Base-by-base conservation (phyloP, 1,140 invertebrate genomes). In the Scylla paramamosain region DNA sequence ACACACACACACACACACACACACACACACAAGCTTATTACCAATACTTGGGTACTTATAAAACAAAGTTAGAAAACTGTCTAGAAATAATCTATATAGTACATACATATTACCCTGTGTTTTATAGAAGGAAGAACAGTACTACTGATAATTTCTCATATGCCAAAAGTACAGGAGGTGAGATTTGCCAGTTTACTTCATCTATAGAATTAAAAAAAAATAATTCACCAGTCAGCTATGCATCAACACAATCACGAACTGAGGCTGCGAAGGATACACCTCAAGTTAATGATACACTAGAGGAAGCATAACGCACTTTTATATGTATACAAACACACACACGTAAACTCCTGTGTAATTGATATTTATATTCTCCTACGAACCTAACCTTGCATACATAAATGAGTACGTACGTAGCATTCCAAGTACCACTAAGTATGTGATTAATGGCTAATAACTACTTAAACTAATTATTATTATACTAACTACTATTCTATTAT, bases 1-100 rank as follows among this genome's bases (percentile, higher is more conserved):
- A 67, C 59, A 67, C 59, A 67, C 59, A 67, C 59, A 67, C 59
- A 67, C 59, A 67, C 59, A 67, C 59, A 67, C 59, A 67, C 59
- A 67, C 67, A 77, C 67, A 77, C 67, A 77, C 67, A 59, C 67
- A 77, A 7, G 20, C 4, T n/a, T 77, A 77, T n/a, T 7, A 77
- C 67, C n/a, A 77, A 77, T 20, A 77, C 67, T n/a, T n/a, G n/a
- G n/a, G 20, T 77, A 20, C 67, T 77, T n/a, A 2, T n/a, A 77
- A 39, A n/a, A 77, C 67, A n/a, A 77, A 20, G 20, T n/a, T n/a
- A 77, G 67, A 25, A 77, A 8, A 77, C 67, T n/a, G 20, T n/a
- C 25, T n/a, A 77, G 67, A 77, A 77, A 77, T n/a, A 7, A 59
- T 59, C 52, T 20, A 39, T 39, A 39, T 59, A 59, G 52, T 59